Evolutionary conservation across 2,113 vertebrate genomes (phyloP).

Genomic region (Mustelus asterias): DNA sequence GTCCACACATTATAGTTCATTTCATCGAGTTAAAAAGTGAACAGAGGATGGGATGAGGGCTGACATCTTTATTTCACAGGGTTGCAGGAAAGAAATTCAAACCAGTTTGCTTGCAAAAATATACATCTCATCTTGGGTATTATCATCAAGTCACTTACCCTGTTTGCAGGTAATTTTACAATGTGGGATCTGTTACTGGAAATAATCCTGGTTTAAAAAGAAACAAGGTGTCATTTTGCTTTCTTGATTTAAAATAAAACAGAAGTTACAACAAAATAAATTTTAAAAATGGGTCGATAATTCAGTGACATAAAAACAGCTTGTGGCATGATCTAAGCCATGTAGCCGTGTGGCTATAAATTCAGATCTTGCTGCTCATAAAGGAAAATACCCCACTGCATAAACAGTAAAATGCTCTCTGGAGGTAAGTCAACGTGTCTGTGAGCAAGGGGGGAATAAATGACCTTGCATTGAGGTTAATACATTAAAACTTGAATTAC

Average conservation of each 20-base stretch:
- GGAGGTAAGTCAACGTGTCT: not conserved
- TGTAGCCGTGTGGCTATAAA: not conserved
- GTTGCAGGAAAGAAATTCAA: not conserved
- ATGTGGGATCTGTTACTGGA: constrained; percentile 89
- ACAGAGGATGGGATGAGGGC: not conserved
- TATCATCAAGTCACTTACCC: constrained; percentile 60
- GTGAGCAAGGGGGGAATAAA: not conserved
- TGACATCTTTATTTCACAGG: not conserved
- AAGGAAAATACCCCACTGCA: not conserved
- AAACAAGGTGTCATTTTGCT: constrained; percentile 9
- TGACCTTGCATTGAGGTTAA: not conserved
- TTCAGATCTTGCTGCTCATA: not conserved
- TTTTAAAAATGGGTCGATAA: not conserved
- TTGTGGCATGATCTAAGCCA: not conserved
- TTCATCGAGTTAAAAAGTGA: not conserved
- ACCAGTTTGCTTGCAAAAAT: not conserved
- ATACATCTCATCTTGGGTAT: not conserved
- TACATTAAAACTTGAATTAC: not conserved
- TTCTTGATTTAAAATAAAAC: not conserved
- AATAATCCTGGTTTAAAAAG: constrained; percentile 72
- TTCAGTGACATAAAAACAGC: not conserved
- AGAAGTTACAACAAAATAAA: not conserved
- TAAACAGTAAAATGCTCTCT: not conserved
- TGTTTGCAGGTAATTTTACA: constrained; percentile 78
- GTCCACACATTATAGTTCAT: not conserved